phyloP scores from a whole-genome alignment of 2,113 vertebrate species.

The Oncorhynchus keta region DNA sequence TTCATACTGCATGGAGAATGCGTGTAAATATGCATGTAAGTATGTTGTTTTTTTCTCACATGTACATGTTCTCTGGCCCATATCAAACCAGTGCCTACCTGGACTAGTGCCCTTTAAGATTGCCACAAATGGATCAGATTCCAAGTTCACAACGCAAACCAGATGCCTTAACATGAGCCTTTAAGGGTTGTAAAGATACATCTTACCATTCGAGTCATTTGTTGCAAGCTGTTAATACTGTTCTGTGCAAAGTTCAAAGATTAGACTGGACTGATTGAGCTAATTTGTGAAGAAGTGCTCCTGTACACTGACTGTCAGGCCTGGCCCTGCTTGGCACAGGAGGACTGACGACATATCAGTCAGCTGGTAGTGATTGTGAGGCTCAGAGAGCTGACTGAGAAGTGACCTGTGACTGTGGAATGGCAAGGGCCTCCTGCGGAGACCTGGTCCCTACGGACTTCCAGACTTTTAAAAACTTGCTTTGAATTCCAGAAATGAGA shows the following conservation, averaged over 20 bases:
- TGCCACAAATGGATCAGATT: conserved; percentile 42
- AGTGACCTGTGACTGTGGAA: conserved; percentile 14
- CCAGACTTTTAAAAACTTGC: conserved; percentile 45
- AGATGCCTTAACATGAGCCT: conserved; percentile 42
- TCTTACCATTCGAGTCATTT: conserved; percentile 29
- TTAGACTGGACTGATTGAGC: conserved; percentile 27
- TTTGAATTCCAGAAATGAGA: conserved; percentile 35
- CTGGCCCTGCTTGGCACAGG: not conserved
- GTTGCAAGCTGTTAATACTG: conserved; percentile 39
- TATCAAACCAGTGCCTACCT: conserved; percentile 6
- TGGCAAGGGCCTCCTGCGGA: conserved; percentile 15
- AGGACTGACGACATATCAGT: conserved; percentile 24
- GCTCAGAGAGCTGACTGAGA: conserved; percentile 11
- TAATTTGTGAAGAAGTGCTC: conserved; percentile 41
- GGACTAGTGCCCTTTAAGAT: conserved; percentile 15
- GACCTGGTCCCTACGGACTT: conserved; percentile 30
- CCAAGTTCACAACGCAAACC: conserved; percentile 42
- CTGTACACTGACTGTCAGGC: conserved; percentile 23
- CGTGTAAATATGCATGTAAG: conserved; percentile 25
- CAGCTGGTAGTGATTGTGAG: conserved; percentile 43
- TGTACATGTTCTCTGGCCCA: conserved; percentile 25
- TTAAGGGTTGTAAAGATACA: conserved; percentile 49
- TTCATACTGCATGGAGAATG: conserved; percentile 50
- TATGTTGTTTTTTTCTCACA: conserved; percentile 40
- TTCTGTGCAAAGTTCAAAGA: conserved; percentile 51